Evolutionary conservation across 2,797 vertebrate species (phyloP), one percentile per base, ranked within the genome.

Genomic region (Gallirallus australis): DNA sequence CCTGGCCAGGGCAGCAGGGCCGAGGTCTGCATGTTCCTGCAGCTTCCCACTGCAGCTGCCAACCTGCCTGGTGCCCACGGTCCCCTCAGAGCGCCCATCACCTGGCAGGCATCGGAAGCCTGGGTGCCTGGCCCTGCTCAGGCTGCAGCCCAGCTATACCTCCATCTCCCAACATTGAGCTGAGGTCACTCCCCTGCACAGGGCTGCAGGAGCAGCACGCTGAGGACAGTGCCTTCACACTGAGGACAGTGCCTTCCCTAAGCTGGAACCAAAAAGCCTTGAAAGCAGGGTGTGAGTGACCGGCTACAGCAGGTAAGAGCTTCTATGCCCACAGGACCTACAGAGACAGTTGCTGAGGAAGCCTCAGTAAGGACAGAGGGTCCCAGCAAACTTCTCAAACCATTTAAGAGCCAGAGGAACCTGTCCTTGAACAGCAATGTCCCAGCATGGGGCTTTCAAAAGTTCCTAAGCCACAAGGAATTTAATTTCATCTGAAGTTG

Each of bases 171-270:
- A 35, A 63, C 56, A 35, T 9, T 0, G 2, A 40, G 78, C 42
- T 10, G 4, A 0, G 21, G n/a, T 24, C 31, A 13, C 11, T 30
- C 5, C 10, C 40, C 63, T 11, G 24, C n/a, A 23, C n/a, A 13
- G 9, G 14, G 17, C 70, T 33, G n/a, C 9, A 28, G 42, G 9
- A 52, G 35, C 42, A 7, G 19, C 35, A 15, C 1, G 0, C 24
- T 6, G 1, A 52, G n/a, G 24, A 31, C 61, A 16, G 50, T 0
- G 12, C 19, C 60, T 1, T 14, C 13, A 15, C 1, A 0, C 24
- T 6, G 1, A 52, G n/a, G 24, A 31, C 61, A 16, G 50, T 0
- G 12, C 19, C 60, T 1, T 14, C 13, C 63, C 69, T 19, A 11
- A 24, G 15, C 11, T 30, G n/a, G 27, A 35, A 48, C 63, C 17